Conservation (phyloP, 2,113 vertebrate species). For the Cygnus buccinator region DNA sequence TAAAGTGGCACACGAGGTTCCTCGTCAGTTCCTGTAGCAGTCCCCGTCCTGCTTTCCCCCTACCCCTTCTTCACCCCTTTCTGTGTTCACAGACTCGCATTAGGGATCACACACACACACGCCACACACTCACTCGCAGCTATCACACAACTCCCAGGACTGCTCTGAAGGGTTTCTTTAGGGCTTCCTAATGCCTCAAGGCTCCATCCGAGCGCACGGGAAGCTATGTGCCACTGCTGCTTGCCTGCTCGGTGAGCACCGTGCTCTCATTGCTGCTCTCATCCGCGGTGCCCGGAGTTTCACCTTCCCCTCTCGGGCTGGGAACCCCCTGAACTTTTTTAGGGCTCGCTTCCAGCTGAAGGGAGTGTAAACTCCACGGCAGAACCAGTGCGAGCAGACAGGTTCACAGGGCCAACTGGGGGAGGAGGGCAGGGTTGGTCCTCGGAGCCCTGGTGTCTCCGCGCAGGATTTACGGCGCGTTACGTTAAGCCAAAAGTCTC, state of each 20-base stretch:
- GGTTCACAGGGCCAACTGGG: neutral
- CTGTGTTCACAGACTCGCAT: neutral
- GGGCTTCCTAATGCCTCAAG: neutral
- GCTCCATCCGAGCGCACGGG: neutral
- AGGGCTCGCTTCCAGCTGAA: neutral
- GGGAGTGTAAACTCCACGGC: neutral
- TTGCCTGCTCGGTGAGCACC: neutral
- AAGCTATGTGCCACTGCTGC: neutral
- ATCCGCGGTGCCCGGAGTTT: neutral
- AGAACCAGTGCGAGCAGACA: neutral
- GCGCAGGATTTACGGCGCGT: neutral
- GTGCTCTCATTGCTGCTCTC: neutral
- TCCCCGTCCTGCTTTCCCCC: no score
- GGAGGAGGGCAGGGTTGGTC: neutral
- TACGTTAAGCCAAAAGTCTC: conserved; percentile 4
- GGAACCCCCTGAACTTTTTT: neutral
- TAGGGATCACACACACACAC: neutral
- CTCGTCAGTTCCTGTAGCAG: no score
- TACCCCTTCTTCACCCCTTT: no score
- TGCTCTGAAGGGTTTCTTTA: neutral
- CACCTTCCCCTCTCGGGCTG: neutral
- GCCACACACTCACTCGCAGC: neutral
- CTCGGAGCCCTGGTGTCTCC: neutral
- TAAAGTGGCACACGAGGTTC: no score
- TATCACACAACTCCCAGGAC: neutral